These are phyloP conservation scores for Elysia crispata DNA, from an alignment of 2,888 invertebrate species.

Conservation along the genomic window DNA sequence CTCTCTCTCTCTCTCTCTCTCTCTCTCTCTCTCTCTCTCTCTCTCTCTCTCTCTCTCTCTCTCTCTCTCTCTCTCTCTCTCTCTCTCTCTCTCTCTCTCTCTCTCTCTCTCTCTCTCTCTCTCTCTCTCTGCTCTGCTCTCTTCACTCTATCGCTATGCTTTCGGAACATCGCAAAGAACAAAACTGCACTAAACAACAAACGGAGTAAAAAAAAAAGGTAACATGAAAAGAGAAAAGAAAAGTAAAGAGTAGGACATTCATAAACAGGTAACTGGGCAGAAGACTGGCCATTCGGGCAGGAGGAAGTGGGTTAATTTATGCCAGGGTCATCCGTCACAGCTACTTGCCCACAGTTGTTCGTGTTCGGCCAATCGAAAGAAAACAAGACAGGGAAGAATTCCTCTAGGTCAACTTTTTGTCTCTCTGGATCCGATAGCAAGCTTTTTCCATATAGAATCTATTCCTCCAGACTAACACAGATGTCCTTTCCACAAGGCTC, in stretches of 20 bases:
- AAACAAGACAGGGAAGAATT: not conserved
- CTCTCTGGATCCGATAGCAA: not conserved
- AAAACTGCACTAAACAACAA: not conserved
- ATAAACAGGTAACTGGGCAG: not conserved
- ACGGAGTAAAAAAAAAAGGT: not conserved
- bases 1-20: not conserved
- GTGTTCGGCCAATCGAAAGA: too few relatives aligned
- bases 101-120: constrained; percentile 27
- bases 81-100: not conserved
- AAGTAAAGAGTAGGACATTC: not conserved
- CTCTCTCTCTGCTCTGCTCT: not conserved
- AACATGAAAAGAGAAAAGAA: not conserved
- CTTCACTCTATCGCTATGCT: too few relatives aligned
- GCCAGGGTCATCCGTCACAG: too few relatives aligned
- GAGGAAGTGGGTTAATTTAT: too few relatives aligned
- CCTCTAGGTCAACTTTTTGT: not conserved
- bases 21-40: not conserved
- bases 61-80: not conserved
- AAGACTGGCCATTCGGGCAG: too few relatives aligned
- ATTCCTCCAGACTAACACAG: not conserved
- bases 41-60: not conserved
- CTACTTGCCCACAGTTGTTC: too few relatives aligned
- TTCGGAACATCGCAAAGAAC: too few relatives aligned
- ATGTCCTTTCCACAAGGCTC: too few relatives aligned
- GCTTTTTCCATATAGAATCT: not conserved